phyloP scores from a whole-genome alignment of 1,140 invertebrate genomes.

The Lasaia peninsularis region DNA sequence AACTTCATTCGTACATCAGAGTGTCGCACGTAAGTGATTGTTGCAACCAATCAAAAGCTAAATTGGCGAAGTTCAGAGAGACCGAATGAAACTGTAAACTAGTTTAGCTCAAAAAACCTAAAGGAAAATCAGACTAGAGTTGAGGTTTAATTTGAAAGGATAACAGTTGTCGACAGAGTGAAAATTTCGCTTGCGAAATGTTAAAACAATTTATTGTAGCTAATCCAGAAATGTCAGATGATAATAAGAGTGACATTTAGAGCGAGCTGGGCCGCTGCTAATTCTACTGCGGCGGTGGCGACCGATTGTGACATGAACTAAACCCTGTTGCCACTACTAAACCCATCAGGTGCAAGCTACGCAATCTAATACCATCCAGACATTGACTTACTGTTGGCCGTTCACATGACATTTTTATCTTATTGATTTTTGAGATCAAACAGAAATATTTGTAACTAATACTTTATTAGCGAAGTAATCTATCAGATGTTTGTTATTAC shows the following conservation, averaged over 20 bases:
- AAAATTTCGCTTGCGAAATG: slow-evolving; percentile 59
- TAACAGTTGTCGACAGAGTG: slow-evolving; percentile 60
- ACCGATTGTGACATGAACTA: slow-evolving; percentile 70
- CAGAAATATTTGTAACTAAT: slow-evolving; percentile 10
- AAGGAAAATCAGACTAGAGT: slow-evolving; percentile 38
- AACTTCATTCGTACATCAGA: slow-evolving; percentile 63
- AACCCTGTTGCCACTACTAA: slow-evolving; percentile 67
- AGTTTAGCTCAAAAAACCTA: slow-evolving; percentile 44
- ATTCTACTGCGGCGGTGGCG: slow-evolving; percentile 61
- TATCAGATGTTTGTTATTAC: slow-evolving; percentile 14
- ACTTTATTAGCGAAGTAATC: slow-evolving; percentile 23
- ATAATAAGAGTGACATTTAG: slow-evolving; percentile 76
- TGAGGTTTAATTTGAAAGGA: slow-evolving; percentile 63
- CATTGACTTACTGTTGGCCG: slow-evolving; percentile 24
- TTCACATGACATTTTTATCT: slow-evolving; percentile 36
- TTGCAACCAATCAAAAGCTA: slow-evolving; percentile 68
- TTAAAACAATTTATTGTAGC: slow-evolving; percentile 74
- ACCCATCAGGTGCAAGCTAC: slow-evolving; percentile 63
- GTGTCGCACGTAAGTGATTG: slow-evolving; percentile 61
- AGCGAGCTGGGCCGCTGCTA: slow-evolving; percentile 58
- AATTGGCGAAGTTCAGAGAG: slow-evolving; percentile 44
- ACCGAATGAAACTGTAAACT: slow-evolving; percentile 47
- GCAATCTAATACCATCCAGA: slow-evolving; percentile 52
- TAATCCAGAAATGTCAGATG: slow-evolving; percentile 72
- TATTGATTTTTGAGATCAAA: slow-evolving; percentile 17